Evolutionary conservation across 2,113 vertebrate genomes (phyloP), one percentile per base, ranked within the genome.

Genomic region (Psophia crepitans): DNA sequence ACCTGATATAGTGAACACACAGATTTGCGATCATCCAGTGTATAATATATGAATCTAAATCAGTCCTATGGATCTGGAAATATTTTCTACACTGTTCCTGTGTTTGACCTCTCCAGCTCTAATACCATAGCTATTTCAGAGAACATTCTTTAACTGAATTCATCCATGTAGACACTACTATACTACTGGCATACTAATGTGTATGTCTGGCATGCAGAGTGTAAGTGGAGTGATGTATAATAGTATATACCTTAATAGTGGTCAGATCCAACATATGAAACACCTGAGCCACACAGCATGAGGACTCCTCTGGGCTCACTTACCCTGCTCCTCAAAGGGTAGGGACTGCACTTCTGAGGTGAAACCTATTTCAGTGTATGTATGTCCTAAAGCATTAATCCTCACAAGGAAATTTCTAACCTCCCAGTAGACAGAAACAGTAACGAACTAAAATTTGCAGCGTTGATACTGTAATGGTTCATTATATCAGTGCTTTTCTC

Each of bases 401-500:
- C 18, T 85, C 37, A 9, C 5, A 69, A 57, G 7, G 12, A 83
- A 16, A 63, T 58, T 35, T 68, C 24, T 64, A 51, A 41, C 14
- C 8, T 49, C 12, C 1, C 9, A 51, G 27, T 13, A 70, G 15
- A 32, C 10, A 33, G 20, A 85, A 76, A 80, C 5, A 35, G 16
- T 44, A 44, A 32, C 6, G 5, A 43, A 39, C 6, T 30, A 53
- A 84, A 74, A 49, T 74, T 51, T 81, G 12, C 7, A 80, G 4
- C 22, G 65, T 28, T 9, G 3, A 14, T 48, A 23, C 2, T 0
- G 0, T 7, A 37, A 14, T 9, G 5, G 11, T 51, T 92, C 8
- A 46, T 57, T 22, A 4, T 6, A 49, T 21, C 20, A 23, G 4
- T 66, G 32, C 0, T 74, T 77, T 75, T 66, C 8, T 84, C 13